These are phyloP conservation scores for Dryas iulia DNA, from an alignment of 1,140 invertebrate genomes.

Conservation along the genomic window DNA sequence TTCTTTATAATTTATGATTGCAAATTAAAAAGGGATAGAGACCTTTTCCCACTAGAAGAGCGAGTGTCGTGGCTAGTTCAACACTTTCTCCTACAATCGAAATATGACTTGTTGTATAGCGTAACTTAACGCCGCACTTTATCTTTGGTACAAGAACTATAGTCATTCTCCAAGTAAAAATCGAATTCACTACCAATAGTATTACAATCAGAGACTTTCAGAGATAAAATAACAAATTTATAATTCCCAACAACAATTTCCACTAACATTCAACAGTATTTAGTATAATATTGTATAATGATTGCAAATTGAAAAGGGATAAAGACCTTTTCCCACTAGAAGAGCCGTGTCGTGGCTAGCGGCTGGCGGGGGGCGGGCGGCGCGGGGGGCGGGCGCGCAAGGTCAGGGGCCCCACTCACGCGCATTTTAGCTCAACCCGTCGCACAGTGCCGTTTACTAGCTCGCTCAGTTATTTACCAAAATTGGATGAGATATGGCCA, in stretches of 20 bases:
- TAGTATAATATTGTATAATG: neutral
- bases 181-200: too few relatives aligned
- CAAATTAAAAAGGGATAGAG: slow-evolving; percentile 25
- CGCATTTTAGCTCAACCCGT: slow-evolving; percentile 35
- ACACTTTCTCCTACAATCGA: too few relatives aligned
- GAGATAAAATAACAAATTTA: too few relatives aligned
- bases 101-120: too few relatives aligned
- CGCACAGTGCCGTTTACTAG: slow-evolving; percentile 22
- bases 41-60: slow-evolving; percentile 20
- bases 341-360: slow-evolving; percentile 14
- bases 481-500: slow-evolving; percentile 22
- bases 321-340: slow-evolving; percentile 25
- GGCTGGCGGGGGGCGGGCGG: slow-evolving; percentile 10
- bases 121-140: too few relatives aligned
- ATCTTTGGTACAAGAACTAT: too few relatives aligned
- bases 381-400: slow-evolving; percentile 38
- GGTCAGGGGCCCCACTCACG: slow-evolving; percentile 54
- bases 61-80: slow-evolving; percentile 20
- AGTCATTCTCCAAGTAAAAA: too few relatives aligned
- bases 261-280: neutral
- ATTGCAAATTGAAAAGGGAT: slow-evolving; percentile 24
- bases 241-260: too few relatives aligned
- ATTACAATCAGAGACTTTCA: too few relatives aligned
- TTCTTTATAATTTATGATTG: too few relatives aligned
- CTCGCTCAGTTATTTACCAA: slow-evolving; percentile 21